Evolutionary conservation across 92 coral and sea anemone species (phyloP).

Genomic region (Heteractis magnifica): DNA sequence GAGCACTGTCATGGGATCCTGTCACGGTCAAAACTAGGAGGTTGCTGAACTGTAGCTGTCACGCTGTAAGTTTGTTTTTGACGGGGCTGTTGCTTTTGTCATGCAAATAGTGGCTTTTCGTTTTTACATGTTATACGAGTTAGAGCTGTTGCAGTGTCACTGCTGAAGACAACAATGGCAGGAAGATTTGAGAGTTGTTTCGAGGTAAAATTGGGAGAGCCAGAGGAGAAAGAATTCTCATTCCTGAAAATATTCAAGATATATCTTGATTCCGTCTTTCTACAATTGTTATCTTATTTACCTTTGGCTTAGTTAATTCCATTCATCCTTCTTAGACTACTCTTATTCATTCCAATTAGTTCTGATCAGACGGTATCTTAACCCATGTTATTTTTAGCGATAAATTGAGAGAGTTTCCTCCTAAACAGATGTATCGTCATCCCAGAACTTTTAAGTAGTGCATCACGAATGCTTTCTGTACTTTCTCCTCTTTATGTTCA

Average conservation of each 20-base stretch:
- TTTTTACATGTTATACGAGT: background rate
- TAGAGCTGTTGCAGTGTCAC: background rate
- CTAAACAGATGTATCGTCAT: background rate
- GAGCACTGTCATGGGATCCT: background rate
- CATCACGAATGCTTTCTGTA: background rate
- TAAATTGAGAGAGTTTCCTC: background rate
- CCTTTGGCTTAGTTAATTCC: background rate
- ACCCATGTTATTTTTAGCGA: background rate
- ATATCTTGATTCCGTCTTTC: background rate
- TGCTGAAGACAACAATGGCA: background rate
- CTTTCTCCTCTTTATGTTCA: background rate
- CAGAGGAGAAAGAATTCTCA: background rate
- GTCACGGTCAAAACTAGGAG: background rate
- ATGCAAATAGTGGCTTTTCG: background rate
- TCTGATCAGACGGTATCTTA: background rate
- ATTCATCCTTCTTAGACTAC: background rate
- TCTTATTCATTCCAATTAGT: background rate
- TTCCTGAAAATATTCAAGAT: constrained; percentile 3
- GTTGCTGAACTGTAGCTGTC: constrained; percentile 6
- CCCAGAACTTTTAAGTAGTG: background rate
- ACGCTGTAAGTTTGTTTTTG: constrained; percentile 1
- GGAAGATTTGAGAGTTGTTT: background rate
- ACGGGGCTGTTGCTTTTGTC: constrained; percentile 10
- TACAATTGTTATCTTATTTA: background rate
- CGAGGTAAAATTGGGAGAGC: background rate